Percentiles rank a stretch among this genome's conserved stretches.
Evolutionary conservation across 1,140 invertebrate genomes (phyloP).

Genomic region (Halesus radiatus): DNA sequence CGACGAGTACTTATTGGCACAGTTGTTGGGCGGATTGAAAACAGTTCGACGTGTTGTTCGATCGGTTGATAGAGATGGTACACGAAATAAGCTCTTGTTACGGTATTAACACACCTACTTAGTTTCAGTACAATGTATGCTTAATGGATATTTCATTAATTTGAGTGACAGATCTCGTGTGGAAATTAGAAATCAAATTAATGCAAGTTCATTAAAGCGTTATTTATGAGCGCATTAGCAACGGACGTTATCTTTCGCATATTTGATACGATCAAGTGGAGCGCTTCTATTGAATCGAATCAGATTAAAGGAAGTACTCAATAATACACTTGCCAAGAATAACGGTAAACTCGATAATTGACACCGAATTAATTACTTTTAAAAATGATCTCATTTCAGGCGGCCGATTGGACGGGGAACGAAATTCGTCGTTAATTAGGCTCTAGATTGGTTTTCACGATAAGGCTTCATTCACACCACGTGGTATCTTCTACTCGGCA

Average conservation of each 20-base stretch:
- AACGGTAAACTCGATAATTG: slow-evolving; percentile 16
- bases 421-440: slow-evolving; percentile 39
- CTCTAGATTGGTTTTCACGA: slow-evolving; percentile 11
- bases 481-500: slow-evolving; percentile 15
- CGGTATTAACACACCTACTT: no score
- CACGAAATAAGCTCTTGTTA: no score
- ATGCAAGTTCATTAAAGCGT: slow-evolving; percentile 22
- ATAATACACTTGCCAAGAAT: neutral
- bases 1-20: no score
- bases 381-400: slow-evolving; percentile 30
- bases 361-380: slow-evolving; percentile 31
- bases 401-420: neutral
- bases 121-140: no score
- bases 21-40: no score
- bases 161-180: slow-evolving; percentile 10
- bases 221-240: slow-evolving; percentile 27
- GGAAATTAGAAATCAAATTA: slow-evolving; percentile 20
- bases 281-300: slow-evolving; percentile 2
- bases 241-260: neutral
- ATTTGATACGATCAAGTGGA: slow-evolving; percentile 1
- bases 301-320: neutral
- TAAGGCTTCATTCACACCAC: slow-evolving; percentile 5
- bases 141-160: neutral
- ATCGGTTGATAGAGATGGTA: no score
- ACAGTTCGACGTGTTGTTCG: no score